A percentile compares a stretch with the other conserved stretches of the same genome.
These are phyloP conservation scores for Sitophilus oryzae DNA, from an alignment of 1,140 invertebrate genomes.

Conservation along the genomic window DNA sequence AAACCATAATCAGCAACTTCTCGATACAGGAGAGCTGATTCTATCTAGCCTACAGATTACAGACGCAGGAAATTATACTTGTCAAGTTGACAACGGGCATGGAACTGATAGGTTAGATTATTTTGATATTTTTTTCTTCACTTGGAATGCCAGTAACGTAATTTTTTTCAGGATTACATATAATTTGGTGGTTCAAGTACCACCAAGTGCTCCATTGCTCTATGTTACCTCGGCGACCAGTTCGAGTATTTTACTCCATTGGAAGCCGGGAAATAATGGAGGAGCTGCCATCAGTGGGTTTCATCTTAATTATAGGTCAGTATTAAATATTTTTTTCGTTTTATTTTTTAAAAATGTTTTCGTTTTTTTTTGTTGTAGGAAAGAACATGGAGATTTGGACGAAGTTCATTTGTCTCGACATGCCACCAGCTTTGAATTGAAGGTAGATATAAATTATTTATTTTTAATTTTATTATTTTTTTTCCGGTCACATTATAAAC, in stretches of 20 bases:
- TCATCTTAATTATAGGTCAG: conserved; percentile 54
- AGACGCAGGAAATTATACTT: conserved; percentile 71
- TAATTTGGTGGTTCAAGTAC: conserved; percentile 56
- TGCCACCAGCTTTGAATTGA: conserved; percentile 60
- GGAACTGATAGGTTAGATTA: conserved; percentile 52
- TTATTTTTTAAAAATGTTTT: background rate
- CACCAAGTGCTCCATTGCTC: conserved; percentile 60
- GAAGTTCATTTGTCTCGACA: conserved; percentile 59
- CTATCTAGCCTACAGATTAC: conserved; percentile 56
- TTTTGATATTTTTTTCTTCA: conserved; percentile 29
- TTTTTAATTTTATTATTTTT: too few relatives aligned
- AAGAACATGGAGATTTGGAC: conserved; percentile 57
- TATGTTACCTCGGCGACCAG: conserved; percentile 67
- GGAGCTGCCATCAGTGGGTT: conserved; percentile 61
- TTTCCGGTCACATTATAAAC: too few relatives aligned
- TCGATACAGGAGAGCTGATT: conserved; percentile 59
- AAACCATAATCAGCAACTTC: conserved; percentile 53
- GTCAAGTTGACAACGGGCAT: conserved; percentile 65
- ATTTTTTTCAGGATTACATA: conserved; percentile 42
- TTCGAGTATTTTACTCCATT: conserved; percentile 63
- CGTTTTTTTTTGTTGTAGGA: conserved; percentile 32
- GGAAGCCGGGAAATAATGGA: conserved; percentile 65
- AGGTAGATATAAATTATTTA: conserved; percentile 44
- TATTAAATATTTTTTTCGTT: background rate
- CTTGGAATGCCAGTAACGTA: background rate